Conservation (phyloP, 37 sponge, comb jelly and placozoan species). For the Chondrilla cf. caribensis region DNA sequence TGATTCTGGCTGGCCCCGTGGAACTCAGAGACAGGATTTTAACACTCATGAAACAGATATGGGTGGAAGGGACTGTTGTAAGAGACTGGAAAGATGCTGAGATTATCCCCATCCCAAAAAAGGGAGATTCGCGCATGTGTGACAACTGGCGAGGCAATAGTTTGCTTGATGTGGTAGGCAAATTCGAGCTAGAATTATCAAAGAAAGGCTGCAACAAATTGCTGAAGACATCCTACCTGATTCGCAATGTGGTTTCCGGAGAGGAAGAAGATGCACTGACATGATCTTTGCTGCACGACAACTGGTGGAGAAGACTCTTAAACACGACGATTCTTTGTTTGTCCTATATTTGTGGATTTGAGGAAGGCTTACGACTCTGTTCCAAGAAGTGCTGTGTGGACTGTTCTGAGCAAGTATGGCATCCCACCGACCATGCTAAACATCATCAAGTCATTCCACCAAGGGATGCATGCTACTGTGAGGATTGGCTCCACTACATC, state of each 20-base stretch:
- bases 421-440: too few relatives aligned
- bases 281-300: conserved; percentile 23
- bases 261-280: background rate
- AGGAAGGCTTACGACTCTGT: conserved; percentile 30
- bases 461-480: too few relatives aligned
- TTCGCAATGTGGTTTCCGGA: background rate
- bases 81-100: conserved; percentile 18
- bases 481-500: too few relatives aligned
- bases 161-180: background rate
- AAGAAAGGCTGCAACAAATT: background rate
- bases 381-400: too few relatives aligned
- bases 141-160: conserved; percentile 26
- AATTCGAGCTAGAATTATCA: background rate
- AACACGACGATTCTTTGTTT: conserved; percentile 1
- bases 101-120: conserved; percentile 11
- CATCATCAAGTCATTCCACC: too few relatives aligned
- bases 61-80: conserved; percentile 17
- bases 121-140: background rate
- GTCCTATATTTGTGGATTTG: background rate
- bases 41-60: background rate
- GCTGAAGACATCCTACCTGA: background rate
- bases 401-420: too few relatives aligned
- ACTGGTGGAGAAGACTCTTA: background rate
- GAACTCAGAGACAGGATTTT: background rate
- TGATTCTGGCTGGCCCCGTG: background rate